Base-by-base conservation (phyloP, 2,888 invertebrate species). In the Eudemis profundana region DNA sequence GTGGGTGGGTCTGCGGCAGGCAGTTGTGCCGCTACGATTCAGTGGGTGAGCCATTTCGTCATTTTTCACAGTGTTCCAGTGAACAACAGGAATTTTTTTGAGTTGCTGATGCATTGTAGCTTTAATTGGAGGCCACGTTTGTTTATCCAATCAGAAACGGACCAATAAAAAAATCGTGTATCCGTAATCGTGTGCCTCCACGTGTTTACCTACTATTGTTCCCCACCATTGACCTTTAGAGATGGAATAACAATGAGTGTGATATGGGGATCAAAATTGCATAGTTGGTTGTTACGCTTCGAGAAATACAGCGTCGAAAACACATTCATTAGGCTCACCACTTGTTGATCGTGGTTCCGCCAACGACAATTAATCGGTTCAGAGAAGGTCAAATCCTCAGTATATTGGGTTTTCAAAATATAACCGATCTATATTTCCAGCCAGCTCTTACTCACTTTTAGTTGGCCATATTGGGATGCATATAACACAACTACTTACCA, bases 1-100 rank as follows among this genome's bases (percentile, higher is more conserved):
- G 85, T 83, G 84, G 86, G 85, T 75, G 87, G 78, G 67, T 82
- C 88, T 88, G 88, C 78, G 72, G 76, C 69, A 78, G 88, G 84
- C 88, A 89, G 73, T 81, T 79, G 74, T 76, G 83, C 77, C 76
- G 74, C 77, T 76, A 76, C 76, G 70, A 74, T 74, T 74, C 74
- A 44, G 50, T 57, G 56, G 56, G 27, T n/a, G 56, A 50, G 50
- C 14, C 50, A 59, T 51, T 51, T 64, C 50, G 64, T 59, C 36
- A 59, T 59, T 64, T 62, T 57, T 56, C 21, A 49, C 36, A 23
- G 56, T 7, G 4, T 40, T 14, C n/a, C 14, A 21, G 5, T 33
- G 42, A 38, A 21, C 44, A 42, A 54, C 27, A 14, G 8, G 10
- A 14, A 54, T 27, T 27, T 42, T 10, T 3, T 42, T 14, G 27